Base-by-base conservation (phyloP, 2,797 vertebrate species). In the Manis pentadactyla region DNA sequence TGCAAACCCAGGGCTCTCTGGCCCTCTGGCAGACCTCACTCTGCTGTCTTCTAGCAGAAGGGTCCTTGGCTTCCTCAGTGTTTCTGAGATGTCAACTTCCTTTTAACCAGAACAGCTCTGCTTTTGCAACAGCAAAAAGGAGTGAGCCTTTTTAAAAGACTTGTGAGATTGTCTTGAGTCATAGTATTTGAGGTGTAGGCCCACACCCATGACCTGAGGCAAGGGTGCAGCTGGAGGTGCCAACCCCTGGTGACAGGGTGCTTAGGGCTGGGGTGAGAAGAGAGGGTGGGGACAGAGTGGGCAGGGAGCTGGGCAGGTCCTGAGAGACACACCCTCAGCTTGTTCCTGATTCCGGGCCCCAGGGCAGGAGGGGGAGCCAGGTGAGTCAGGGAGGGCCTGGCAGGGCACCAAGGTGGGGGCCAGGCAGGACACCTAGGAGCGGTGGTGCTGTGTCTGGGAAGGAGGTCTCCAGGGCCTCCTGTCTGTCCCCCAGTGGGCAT, bases 341-440 rank as follows among this genome's bases (percentile, higher is more conserved):
- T 51, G 39, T 95, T 91, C 94, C 66, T 14, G 15, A 94, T 94
- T 97, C 87, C 15, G 55, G 93, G 84, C 81, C 93, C 75, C n/a
- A 14, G 19, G 93, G 94, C 95, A 64, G 49, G 86, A 55, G 7
- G 34, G 53, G 49, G 57, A 89, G 37, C 90, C 97, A 39, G 74
- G 85, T 95, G 97, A 97, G 94, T 97, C 97, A 96, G 78, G 73
- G 98, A 98, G 98, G 96, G 98, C 98, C 96, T 91, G 75, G 81
- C 73, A 27, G 59, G 29, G 61, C 21, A 31, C 82, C 1, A 15
- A 39, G 37, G 37, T 10, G 9, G 46, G 46, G 42, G 42, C 7
- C 42, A 46, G 78, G 29, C 53, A 39, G 68, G 37, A 39, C 6
- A 37, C 29, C 14, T 11, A 6, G 7, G 17, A 34, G 59, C 14